phyloP scores from a whole-genome alignment of 2,797 vertebrate genomes.

The Aldrovandia affinis region DNA sequence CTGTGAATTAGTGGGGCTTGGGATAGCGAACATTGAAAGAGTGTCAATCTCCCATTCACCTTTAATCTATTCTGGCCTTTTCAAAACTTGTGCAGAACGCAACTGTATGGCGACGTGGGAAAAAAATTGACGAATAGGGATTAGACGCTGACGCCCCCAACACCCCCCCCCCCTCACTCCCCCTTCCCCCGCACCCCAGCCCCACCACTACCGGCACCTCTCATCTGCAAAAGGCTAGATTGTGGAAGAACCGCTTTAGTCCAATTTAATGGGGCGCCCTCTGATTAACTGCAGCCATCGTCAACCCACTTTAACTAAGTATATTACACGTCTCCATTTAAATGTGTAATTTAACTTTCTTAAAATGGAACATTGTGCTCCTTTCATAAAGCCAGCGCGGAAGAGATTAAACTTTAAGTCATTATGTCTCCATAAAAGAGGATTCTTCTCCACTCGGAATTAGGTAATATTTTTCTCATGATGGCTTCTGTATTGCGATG shows the following conservation, averaged over 20 bases:
- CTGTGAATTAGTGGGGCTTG: conserved; percentile 38
- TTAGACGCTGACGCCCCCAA: neutral
- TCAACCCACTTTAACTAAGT: conserved; percentile 58
- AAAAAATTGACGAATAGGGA: conserved; percentile 29
- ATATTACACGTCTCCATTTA: conserved; percentile 63
- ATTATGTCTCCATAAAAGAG: conserved; percentile 64
- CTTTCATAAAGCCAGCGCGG: conserved; percentile 53
- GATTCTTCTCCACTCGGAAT: conserved; percentile 53
- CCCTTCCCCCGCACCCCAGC: neutral
- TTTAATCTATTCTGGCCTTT: conserved; percentile 37
- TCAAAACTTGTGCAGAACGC: conserved; percentile 26
- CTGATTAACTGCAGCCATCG: conserved; percentile 54
- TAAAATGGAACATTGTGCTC: conserved; percentile 59
- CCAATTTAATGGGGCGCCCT: conserved; percentile 48
- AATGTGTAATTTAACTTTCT: conserved; percentile 64
- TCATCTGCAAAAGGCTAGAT: conserved; percentile 25
- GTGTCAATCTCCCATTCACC: conserved; percentile 34
- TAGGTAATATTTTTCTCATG: conserved; percentile 54
- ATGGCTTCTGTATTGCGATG: conserved; percentile 49
- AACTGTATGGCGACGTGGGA: conserved; percentile 15
- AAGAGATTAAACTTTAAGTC: conserved; percentile 64
- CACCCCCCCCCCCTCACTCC: neutral
- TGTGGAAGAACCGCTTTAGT: conserved; percentile 34
- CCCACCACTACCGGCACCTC: conserved; percentile 5
- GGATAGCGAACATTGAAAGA: conserved; percentile 34